Evolutionary conservation across 2,113 vertebrate genomes (phyloP).

Genomic region (Pongo pygmaeus): DNA sequence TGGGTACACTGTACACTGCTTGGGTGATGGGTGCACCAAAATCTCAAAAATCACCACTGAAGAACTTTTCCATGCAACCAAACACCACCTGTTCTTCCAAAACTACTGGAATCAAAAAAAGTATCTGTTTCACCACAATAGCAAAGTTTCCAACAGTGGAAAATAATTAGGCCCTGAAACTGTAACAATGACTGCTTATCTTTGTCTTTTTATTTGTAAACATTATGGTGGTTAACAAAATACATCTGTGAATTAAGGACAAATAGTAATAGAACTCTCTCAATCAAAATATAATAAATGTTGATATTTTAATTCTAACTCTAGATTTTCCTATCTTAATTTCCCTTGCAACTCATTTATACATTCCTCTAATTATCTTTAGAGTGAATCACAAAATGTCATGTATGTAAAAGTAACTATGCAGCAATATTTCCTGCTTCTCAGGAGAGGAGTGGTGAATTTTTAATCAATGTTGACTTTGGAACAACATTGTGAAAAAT

Average conservation of each 20-base stretch:
- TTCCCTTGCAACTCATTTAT: constrained; percentile 27
- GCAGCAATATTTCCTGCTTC: constrained; percentile 43
- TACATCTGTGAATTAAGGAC: neutral
- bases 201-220: constrained; percentile 28
- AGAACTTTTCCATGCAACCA: no score
- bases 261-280: constrained; percentile 27
- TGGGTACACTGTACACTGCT: no score
- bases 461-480: constrained; percentile 51
- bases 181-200: neutral
- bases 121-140: neutral
- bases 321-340: constrained; percentile 16
- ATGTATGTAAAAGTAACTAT: constrained; percentile 24
- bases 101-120: no score
- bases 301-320: constrained; percentile 27
- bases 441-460: neutral
- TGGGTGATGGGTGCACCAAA: no score
- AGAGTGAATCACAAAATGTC: constrained; percentile 40
- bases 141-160: neutral
- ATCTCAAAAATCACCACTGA: no score
- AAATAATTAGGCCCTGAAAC: constrained; percentile 13
- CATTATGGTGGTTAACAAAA: neutral
- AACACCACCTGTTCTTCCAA: no score
- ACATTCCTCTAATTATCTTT: constrained; percentile 33
- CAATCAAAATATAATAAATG: constrained; percentile 18
- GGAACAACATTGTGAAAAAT: constrained; percentile 40